Evolutionary conservation across 64 coral and sea anemone genomes (phyloP).

Genomic region (Actinia equina): DNA sequence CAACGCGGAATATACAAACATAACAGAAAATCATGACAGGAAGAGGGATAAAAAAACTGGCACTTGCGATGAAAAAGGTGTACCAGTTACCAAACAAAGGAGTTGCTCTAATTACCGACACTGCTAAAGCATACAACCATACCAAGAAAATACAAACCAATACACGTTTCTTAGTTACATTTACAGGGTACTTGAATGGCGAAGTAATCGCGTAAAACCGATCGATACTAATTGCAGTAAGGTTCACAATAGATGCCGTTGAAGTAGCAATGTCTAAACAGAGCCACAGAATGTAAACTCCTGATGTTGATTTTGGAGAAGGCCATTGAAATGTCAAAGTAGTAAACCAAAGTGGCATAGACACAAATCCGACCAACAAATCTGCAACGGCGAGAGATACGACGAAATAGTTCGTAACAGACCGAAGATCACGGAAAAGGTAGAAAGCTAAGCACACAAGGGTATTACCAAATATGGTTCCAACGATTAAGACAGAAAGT

Average conservation of each 20-base stretch:
- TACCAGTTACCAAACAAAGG: slow-evolving; percentile 28
- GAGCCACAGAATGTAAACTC: slow-evolving; percentile 65
- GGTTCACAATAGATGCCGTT: slow-evolving; percentile 67
- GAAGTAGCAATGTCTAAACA: slow-evolving; percentile 75
- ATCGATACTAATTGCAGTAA: slow-evolving; percentile 57
- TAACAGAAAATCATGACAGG: slow-evolving; percentile 83
- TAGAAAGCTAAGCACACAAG: slow-evolving; percentile 78
- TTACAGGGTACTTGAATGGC: slow-evolving; percentile 61
- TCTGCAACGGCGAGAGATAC: slow-evolving; percentile 77
- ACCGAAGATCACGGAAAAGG: slow-evolving; percentile 59
- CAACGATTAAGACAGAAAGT: slow-evolving; percentile 59
- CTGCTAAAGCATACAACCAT: slow-evolving; percentile 63
- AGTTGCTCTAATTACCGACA: slow-evolving; percentile 24
- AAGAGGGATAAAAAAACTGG: slow-evolving; percentile 72
- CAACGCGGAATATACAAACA: slow-evolving; percentile 76
- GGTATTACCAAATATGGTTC: slow-evolving; percentile 69
- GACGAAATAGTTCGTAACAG: slow-evolving; percentile 77
- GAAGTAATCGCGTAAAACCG: slow-evolving; percentile 82
- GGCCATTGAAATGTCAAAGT: slow-evolving; percentile 51
- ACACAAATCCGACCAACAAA: slow-evolving; percentile 75
- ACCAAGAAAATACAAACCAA: slow-evolving; percentile 63
- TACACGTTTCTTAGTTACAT: slow-evolving; percentile 71
- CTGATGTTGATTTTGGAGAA: not conserved
- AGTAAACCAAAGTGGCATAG: slow-evolving; percentile 81
- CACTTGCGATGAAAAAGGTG: slow-evolving; percentile 59